Conservation (phyloP, 2,888 invertebrate species). For the Bruchidius siliquastri region DNA sequence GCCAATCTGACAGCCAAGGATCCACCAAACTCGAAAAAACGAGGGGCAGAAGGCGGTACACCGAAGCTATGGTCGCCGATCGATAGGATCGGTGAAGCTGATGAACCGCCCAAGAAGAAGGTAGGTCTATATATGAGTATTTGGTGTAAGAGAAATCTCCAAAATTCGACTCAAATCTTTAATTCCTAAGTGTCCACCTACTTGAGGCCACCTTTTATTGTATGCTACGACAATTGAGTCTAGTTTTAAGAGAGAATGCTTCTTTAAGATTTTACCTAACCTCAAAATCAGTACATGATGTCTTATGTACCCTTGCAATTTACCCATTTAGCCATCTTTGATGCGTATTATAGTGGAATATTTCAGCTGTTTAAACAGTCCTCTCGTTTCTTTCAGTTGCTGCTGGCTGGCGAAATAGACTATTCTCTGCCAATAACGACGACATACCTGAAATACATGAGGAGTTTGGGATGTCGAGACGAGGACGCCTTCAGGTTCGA, state of each 20-base stretch:
- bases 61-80: slow-evolving; percentile 62
- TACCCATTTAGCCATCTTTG: too few species aligned
- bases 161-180: too few species aligned
- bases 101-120: background rate
- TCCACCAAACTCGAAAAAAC: slow-evolving; percentile 44
- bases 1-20: slow-evolving; percentile 60
- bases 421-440: slow-evolving; percentile 87
- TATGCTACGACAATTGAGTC: too few species aligned
- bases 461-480: slow-evolving; percentile 63
- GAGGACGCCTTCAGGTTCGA: slow-evolving; percentile 58
- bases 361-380: background rate
- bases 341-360: background rate
- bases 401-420: slow-evolving; percentile 57
- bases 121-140: background rate
- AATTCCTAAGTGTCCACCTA: too few species aligned
- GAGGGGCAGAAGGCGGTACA: slow-evolving; percentile 36
- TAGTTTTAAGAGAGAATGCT: too few species aligned
- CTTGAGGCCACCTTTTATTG: too few species aligned
- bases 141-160: background rate
- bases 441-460: slow-evolving; percentile 80
- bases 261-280: too few species aligned
- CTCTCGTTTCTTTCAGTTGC: slow-evolving; percentile 9
- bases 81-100: slow-evolving; percentile 35
- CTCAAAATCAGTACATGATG: too few species aligned
- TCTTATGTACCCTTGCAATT: too few species aligned